phyloP scores from a whole-genome alignment of 35 echinoderm and acorn worm genomes.

The Acanthaster planci region DNA sequence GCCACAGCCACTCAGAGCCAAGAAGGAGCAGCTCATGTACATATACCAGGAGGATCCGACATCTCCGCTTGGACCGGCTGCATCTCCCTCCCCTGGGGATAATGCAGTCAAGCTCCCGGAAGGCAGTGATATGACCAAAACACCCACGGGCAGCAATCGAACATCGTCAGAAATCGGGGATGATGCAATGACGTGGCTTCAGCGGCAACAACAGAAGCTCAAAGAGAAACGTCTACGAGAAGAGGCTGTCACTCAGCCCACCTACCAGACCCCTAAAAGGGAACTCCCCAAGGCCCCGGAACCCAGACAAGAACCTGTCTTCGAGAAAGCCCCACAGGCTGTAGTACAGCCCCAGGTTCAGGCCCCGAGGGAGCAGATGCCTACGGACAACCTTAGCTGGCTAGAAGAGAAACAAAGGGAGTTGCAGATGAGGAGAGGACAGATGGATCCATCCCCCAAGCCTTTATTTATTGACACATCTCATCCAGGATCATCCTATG shows the following conservation, averaged over 20 bases:
- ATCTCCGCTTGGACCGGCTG: background rate
- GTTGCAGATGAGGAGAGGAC: conserved; percentile 24
- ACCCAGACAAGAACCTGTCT: background rate
- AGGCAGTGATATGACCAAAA: background rate
- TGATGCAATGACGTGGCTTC: conserved; percentile 50
- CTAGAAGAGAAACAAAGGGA: conserved; percentile 53
- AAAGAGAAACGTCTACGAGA: conserved; percentile 53
- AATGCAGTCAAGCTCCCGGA: conserved; percentile 14
- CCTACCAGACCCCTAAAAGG: conserved; percentile 4
- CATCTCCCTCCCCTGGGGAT: background rate
- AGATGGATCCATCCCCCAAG: background rate
- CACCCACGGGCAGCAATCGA: background rate
- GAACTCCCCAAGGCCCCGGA: background rate
- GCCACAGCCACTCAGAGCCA: conserved; percentile 47
- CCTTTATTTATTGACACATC: conserved; percentile 38
- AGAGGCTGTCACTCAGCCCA: background rate
- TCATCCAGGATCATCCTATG: conserved; percentile 2
- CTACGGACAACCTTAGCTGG: conserved; percentile 38
- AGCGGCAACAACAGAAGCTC: conserved; percentile 58
- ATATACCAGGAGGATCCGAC: conserved; percentile 33
- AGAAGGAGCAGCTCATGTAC: conserved; percentile 43
- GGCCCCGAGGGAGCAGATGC: conserved; percentile 5
- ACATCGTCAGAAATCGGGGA: conserved; percentile 1
- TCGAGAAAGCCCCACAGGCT: background rate
- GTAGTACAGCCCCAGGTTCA: background rate